Evolutionary conservation across 2,113 vertebrate species (phyloP), one percentile per base, ranked within the genome.

Genomic region (Phainopepla nitens): DNA sequence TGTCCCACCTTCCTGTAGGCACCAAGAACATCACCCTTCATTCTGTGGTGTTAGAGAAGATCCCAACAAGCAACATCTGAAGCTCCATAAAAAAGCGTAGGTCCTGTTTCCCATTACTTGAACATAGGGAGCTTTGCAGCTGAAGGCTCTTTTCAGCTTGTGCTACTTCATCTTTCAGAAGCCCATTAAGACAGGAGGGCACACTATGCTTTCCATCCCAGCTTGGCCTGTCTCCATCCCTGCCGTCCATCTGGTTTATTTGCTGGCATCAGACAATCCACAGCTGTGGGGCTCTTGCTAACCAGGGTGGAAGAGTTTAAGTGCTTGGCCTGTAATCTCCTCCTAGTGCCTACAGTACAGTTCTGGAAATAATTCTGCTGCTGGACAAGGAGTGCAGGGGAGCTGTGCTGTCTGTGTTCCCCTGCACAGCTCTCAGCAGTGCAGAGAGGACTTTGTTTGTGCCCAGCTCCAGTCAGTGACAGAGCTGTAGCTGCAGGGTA

Each of bases 231-330:
- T 75, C 71, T 97, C 96, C 96, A 96, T 91, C 36, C 90, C 39
- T 61, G 69, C 64, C 13, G 0, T 97, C 97, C 95, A 97, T 93
- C 97, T 97, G 96, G 83, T 95, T 97, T 96, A 95, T 96, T 90
- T 93, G 84, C 87, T 97, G 96, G 96, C 97, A 95, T 73, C 82
- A 89, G 72, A 82, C 36, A 89, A 75, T 68, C 56, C 76, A 86
- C 96, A 97, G 96, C 96, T 97, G 96, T 96, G 89, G 96, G 96
- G 54, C 36, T 96, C 58, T 82, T 95, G 93, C 86, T 97, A 96
- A 96, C 73, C 90, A 92, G 82, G 87, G 93, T 69, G 81, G 79
- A 93, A 91, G 86, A 76, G 60, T 93, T 91, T 87, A 92, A 94
- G 77, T 2, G 8, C 54, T 96, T 93, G 80, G 90, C 81, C 89